Evolutionary conservation across 2,113 vertebrate genomes (phyloP), one percentile per base, ranked within the genome.

Genomic region (Anoura caudifer): DNA sequence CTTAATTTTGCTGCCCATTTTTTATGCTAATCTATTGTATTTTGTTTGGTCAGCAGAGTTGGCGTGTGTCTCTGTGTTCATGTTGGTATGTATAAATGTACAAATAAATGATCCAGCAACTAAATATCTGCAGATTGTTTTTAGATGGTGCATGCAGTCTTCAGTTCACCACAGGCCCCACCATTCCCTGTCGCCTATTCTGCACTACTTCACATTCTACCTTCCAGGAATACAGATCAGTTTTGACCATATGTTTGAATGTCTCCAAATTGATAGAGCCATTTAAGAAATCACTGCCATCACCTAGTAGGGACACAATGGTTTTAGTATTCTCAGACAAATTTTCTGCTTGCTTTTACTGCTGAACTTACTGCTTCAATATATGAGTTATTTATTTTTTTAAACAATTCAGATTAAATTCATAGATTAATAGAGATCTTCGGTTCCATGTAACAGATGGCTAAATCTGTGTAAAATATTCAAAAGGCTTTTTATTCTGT

Each of bases 331-430:
- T 63, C 50, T 52, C 7, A 4, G n/a, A 56, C 20, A 79, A 31
- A 31, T 61, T 85, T 73, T 88, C 11, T 45, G 24, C 45, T 33
- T 56, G 2, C 31, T 61, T 85, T 26, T 93, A 28, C 22, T 91
- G 16, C 45, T 84, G 63, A 70, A 20, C 5, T 69, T 91, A 59
- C 9, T 43, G 14, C 41, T 76, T 90, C 95, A 85, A 72, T 67
- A 81, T 59, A 52, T 63, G 73, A 45, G 87, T 77, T 86, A 67
- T 13, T 79, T 72, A 80, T 80, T 85, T 96, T 95, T 90, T 31
- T 79, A 43, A 76, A 28, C 47, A 94, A 77, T 65, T 90, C 14
- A 83, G 10, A 65, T 72, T 3, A n/a, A 92, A 94, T 86, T 1
- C 4, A 95, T 31, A 2, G 11, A 50, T 11, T 15, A 87, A 0